phyloP scores from a whole-genome alignment of 2,797 vertebrate genomes.

The Glyptemys insculpta region DNA sequence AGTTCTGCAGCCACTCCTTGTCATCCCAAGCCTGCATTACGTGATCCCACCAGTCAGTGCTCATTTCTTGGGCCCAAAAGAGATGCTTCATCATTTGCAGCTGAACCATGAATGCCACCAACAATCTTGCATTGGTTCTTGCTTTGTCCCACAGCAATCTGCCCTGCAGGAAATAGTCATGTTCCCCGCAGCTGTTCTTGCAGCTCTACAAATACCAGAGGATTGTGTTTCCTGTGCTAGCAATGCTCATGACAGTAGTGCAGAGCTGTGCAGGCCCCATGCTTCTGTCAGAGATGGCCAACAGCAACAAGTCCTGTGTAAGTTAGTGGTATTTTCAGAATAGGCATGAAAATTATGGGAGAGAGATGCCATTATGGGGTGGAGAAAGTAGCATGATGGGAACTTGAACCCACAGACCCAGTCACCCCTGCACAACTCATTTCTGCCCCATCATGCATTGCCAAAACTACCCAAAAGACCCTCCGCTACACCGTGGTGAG shows the following conservation, averaged over 20 bases:
- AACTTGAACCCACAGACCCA: neutral
- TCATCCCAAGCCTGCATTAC: neutral
- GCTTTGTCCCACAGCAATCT: neutral
- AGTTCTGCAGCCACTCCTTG: neutral
- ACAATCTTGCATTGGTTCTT: neutral
- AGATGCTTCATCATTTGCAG: neutral
- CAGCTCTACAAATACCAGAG: neutral
- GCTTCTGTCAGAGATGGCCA: neutral
- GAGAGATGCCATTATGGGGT: neutral
- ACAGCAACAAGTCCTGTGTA: neutral
- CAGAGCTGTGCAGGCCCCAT: neutral
- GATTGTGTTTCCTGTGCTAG: neutral
- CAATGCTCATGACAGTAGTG: neutral
- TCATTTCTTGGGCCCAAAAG: neutral
- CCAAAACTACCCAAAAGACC: neutral
- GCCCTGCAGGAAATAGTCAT: neutral
- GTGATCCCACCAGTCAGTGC: neutral
- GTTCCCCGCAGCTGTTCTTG: neutral
- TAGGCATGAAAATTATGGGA: neutral
- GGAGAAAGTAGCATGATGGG: neutral
- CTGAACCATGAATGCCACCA: neutral
- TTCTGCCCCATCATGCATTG: neutral
- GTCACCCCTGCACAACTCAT: neutral
- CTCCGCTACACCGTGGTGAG: neutral
- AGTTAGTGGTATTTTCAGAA: neutral